Conservation (phyloP, 1,140 invertebrate species). For the Mya arenaria region DNA sequence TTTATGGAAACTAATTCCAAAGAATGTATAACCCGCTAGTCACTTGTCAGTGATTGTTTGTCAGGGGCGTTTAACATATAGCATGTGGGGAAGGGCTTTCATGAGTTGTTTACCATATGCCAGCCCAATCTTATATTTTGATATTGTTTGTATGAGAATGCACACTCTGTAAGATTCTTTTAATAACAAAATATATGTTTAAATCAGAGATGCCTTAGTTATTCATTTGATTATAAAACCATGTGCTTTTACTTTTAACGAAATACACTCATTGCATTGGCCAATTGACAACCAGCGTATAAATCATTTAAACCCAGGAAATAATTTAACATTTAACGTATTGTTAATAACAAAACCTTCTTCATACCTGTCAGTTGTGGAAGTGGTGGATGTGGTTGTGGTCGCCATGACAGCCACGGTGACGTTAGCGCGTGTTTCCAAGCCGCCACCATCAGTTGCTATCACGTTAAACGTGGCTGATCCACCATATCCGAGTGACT, state of each 20-base stretch:
- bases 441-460: slow-evolving; percentile 23
- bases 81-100: too few species aligned
- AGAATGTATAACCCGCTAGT: too few species aligned
- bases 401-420: neutral
- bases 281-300: neutral
- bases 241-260: neutral
- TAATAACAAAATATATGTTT: neutral
- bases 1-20: too few species aligned
- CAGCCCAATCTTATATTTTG: too few species aligned
- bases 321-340: neutral
- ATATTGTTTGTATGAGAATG: too few species aligned
- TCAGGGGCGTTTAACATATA: too few species aligned
- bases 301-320: neutral
- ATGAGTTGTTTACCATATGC: too few species aligned
- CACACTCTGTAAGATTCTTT: too few species aligned
- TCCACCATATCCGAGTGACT: neutral
- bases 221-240: neutral
- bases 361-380: slow-evolving; percentile 25
- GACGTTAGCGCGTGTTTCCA: neutral
- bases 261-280: neutral
- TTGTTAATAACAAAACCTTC: neutral
- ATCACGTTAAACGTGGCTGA: neutral
- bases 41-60: too few species aligned
- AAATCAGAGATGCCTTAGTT: neutral
- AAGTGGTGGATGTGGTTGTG: slow-evolving; percentile 17